Base-by-base conservation (phyloP, 2,113 vertebrate species). In the Orycteropus afer region DNA sequence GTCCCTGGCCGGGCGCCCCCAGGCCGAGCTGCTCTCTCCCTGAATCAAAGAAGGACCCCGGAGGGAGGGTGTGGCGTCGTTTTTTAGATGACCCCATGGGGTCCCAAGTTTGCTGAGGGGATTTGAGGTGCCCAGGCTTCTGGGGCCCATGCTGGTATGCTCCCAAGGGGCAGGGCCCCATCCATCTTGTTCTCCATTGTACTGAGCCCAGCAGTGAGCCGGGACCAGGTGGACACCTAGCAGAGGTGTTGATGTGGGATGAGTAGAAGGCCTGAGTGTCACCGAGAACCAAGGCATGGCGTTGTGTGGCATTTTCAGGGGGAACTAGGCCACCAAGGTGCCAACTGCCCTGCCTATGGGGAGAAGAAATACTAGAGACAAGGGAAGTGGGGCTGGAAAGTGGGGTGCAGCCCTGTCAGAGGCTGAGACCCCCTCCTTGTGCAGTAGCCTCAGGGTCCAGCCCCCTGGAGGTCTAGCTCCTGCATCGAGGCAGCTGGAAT, bases 231-330 rank as follows among this genome's bases (percentile, higher is more conserved):
- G 45, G 67, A 29, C 32, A 22, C 32, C n/a, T 37, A 45, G 13
- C 11, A 12, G n/a, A 71, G 57, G 17, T n/a, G 20, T 11, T 53
- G 3, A 25, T 27, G 51, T 53, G 37, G 55, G 14, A 8, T 0
- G 4, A 34, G 32, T 10, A 18, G 23, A 12, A 2, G 0, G 22
- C 40, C 34, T 15, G 82, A 27, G 20, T 11, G 61, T 18, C 9
- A n/a, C n/a, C n/a, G n/a, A n/a, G n/a, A n/a, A 1, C 32, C 7
- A 11, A 0, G 61, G 77, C 55, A 20, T 0, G 25, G 10, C 0
- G 0, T 27, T 1, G 3, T 8, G 0, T 7, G 4, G 27, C 1
- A 12, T 9, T 32, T 63, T 10, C 40, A 22, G 13, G 23, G 40
- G 29, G 49, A 55, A 73, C 8, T 8, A 34, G 42, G 15, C 53